These are phyloP conservation scores for Eriosoma lanigerum DNA, from an alignment of 1,140 invertebrate genomes.

Conservation along the genomic window DNA sequence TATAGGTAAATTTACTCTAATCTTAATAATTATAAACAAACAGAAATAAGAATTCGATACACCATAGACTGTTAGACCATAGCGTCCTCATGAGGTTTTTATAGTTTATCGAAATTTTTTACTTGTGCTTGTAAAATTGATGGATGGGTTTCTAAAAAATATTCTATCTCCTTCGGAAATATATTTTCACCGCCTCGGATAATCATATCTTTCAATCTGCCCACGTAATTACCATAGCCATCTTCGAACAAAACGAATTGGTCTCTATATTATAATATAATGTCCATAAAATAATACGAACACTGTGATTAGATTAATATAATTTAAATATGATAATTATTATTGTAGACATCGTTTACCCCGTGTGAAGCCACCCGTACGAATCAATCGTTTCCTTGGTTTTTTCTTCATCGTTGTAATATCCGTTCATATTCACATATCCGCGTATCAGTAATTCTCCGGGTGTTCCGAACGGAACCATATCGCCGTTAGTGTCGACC, in stretches of 20 bases:
- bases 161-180: slow-evolving; percentile 85
- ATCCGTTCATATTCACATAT: slow-evolving; percentile 81
- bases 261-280: no score
- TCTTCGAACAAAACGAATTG: slow-evolving; percentile 73
- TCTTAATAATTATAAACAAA: no score
- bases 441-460: slow-evolving; percentile 85
- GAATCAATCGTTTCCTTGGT: slow-evolving; percentile 71
- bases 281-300: neutral
- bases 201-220: slow-evolving; percentile 85
- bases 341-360: slow-evolving; percentile 63
- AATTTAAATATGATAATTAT: no score
- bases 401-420: slow-evolving; percentile 80
- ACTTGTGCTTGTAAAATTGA: slow-evolving; percentile 75
- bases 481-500: slow-evolving; percentile 69
- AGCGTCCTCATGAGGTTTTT: no score
- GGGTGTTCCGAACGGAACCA: slow-evolving; percentile 72
- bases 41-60: no score
- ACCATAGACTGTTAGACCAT: no score
- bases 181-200: slow-evolving; percentile 93
- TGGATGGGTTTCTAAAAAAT: slow-evolving; percentile 76
- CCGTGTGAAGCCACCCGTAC: slow-evolving; percentile 85
- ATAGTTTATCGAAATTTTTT: slow-evolving; percentile 47
- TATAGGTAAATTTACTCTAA: no score
- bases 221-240: slow-evolving; percentile 79
- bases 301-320: no score